Conservation (phyloP, 2,888 invertebrate genomes). For the Cetonia aurata region DNA sequence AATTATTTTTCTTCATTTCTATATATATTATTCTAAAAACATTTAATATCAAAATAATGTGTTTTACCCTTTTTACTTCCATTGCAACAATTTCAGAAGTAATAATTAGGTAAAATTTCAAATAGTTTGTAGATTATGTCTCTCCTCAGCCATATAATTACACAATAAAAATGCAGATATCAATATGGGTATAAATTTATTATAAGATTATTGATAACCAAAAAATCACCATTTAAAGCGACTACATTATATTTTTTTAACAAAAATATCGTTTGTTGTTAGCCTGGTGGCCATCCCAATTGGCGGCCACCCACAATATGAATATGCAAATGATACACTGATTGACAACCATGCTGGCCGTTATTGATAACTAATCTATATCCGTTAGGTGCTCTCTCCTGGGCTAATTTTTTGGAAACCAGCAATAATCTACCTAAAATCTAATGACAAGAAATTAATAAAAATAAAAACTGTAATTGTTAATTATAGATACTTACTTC, state of each 20-base stretch:
- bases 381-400: constrained; percentile 74
- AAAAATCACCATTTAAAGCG: constrained; percentile 24
- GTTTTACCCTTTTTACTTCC: too few species aligned
- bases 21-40: too few species aligned
- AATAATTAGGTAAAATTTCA: background rate
- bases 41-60: too few species aligned
- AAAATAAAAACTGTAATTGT: background rate
- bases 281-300: constrained; percentile 69
- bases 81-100: too few species aligned
- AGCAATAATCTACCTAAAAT: constrained; percentile 78
- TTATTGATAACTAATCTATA: constrained; percentile 85
- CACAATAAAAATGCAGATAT: background rate
- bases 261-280: constrained; percentile 40
- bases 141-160: too few species aligned
- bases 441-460: constrained; percentile 32
- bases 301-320: constrained; percentile 87
- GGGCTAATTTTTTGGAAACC: constrained; percentile 76
- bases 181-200: background rate
- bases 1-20: too few species aligned
- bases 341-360: constrained; percentile 84
- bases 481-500: constrained; percentile 54
- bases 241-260: background rate
- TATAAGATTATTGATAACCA: constrained; percentile 7
- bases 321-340: constrained; percentile 85
- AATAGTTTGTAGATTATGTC: background rate